Conservation (phyloP, 2,797 vertebrate genomes). For the Lates japonicus region DNA sequence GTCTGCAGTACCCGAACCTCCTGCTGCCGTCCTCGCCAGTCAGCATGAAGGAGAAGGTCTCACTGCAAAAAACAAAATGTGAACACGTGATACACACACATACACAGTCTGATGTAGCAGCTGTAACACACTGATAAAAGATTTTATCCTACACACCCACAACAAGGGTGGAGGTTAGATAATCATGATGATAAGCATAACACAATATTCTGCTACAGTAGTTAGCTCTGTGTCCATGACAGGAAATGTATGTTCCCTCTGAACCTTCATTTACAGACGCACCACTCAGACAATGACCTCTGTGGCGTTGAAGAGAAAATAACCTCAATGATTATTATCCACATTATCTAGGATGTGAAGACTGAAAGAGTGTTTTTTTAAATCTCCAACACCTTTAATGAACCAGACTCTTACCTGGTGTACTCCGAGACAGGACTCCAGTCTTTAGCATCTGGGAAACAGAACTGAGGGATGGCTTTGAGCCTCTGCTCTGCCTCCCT, state of each 20-base stretch:
- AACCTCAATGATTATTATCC: too few species aligned
- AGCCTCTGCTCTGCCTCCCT: constrained; percentile 97
- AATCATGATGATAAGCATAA: background rate
- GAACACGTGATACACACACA: constrained; percentile 1
- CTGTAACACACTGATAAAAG: constrained; percentile 30
- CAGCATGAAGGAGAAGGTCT: constrained; percentile 99
- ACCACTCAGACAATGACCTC: too few species aligned
- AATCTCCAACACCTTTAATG: background rate
- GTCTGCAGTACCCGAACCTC: constrained; percentile 97
- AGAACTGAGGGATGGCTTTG: constrained; percentile 99
- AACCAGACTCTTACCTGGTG: constrained; percentile 87
- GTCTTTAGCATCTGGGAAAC: constrained; percentile 98
- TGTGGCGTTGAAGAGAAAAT: background rate
- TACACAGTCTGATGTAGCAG: constrained; percentile 4
- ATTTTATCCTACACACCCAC: constrained; percentile 1
- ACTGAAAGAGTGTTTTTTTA: background rate
- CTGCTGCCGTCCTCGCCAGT: constrained; percentile 98
- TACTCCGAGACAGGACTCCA: constrained; percentile 97
- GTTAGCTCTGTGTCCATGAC: background rate
- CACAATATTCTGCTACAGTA: background rate
- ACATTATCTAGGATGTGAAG: background rate
- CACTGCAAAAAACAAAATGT: constrained; percentile 84
- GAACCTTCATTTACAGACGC: background rate
- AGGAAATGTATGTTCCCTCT: background rate
- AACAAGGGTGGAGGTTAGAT: constrained; percentile 8